phyloP scores from a whole-genome alignment of 2,113 vertebrate genomes.

The Chaetodon auriga region DNA sequence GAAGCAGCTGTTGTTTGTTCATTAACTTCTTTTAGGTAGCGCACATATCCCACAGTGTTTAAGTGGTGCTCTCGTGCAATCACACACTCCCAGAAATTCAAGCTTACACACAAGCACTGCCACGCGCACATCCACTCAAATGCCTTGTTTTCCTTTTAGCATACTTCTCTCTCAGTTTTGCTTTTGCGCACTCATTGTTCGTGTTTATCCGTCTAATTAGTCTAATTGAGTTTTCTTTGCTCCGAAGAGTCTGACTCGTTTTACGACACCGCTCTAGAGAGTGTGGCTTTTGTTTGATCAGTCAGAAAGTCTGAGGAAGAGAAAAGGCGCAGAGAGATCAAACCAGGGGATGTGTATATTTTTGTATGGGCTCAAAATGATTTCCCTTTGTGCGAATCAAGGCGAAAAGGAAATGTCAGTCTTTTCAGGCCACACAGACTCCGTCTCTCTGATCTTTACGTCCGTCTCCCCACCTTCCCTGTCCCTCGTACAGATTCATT shows the following conservation, averaged over 20 bases:
- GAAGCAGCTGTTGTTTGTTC: constrained; percentile 76
- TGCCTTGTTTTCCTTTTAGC: constrained; percentile 28
- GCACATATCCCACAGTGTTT: constrained; percentile 31
- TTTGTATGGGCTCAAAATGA: constrained; percentile 19
- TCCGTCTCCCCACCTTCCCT: constrained; percentile 13
- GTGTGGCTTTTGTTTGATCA: constrained; percentile 57
- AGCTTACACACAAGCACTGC: neutral
- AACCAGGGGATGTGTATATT: constrained; percentile 31
- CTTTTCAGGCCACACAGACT: constrained; percentile 34
- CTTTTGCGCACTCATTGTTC: constrained; percentile 38
- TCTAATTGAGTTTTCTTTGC: constrained; percentile 69
- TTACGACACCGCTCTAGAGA: neutral
- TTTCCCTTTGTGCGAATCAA: constrained; percentile 31
- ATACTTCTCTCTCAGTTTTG: constrained; percentile 30
- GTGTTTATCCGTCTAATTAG: constrained; percentile 61
- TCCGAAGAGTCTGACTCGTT: constrained; percentile 24
- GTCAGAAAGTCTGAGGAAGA: constrained; percentile 21
- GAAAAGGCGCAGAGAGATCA: constrained; percentile 16
- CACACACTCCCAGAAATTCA: constrained; percentile 10
- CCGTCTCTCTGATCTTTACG: constrained; percentile 49
- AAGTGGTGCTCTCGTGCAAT: neutral
- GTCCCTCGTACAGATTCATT: constrained; percentile 33
- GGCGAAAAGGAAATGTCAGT: constrained; percentile 49
- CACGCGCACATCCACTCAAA: neutral
- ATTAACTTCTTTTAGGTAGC: constrained; percentile 61